Base-by-base conservation (phyloP, 1,140 invertebrate species). In the Drosophila bipectinata region DNA sequence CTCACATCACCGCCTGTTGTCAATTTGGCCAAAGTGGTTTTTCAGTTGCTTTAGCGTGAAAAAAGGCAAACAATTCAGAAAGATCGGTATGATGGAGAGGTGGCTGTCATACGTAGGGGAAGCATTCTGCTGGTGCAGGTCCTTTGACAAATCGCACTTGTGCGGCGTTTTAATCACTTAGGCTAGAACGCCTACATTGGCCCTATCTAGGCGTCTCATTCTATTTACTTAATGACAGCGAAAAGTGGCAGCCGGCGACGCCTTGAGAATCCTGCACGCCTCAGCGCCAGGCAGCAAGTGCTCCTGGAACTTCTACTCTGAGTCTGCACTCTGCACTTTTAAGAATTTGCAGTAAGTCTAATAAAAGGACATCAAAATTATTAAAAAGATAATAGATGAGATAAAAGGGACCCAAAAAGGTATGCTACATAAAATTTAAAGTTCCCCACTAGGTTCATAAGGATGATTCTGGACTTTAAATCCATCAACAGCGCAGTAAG, bases 1-100 rank as follows among this genome's bases (percentile, higher is more conserved):
- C 15, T 37, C 24, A 28, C 34, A 62, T 28, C 68, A 57, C 21
- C 32, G 44, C 41, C 52, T 78, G 84, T 90, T 87, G 89, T 91
- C 90, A 91, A 91, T 91, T 91, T 88, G 79, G 85, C 85, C 85
- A 91, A 91, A 91, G 90, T 91, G 90, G 85, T 91, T 91, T 91
- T 91, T 91, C 90, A 91, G 90, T 84, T 91, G 90, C 85, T 91
- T 91, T 90, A 90, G 74, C 90, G 82, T 84, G 79, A 82, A 91
- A 91, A 91, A 91, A 69, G 80, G 77, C 79, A 57, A 69, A 77
- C 72, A 81, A 81, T 71, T 63, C 63, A 34, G 72, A 49, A 37
- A 10, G 34, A 12, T 37, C 34, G 34, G 34, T 12, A 37, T 37
- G 34, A 37, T 12, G 34, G 34, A 37, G 28, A 48, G 54, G 34